Evolutionary conservation across 2,888 invertebrate species (phyloP).

Genomic region (Octonoba sinensis): DNA sequence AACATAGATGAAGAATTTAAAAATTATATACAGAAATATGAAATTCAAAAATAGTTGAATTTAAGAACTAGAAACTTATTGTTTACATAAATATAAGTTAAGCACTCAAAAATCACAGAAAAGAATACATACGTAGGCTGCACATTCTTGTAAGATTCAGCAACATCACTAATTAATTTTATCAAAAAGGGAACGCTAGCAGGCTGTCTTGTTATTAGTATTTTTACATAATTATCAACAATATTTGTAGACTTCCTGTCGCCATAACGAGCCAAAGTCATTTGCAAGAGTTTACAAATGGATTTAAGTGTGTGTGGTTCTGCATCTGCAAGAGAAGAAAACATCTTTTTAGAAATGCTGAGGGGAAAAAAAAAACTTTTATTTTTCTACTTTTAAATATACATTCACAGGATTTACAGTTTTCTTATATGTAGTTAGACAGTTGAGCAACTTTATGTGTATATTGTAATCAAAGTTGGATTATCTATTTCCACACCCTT

Average conservation of each 20-base stretch:
- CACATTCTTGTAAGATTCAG: conserved; percentile 77
- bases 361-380: too few species aligned
- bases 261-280: conserved; percentile 84
- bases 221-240: conserved; percentile 79
- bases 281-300: conserved; percentile 82
- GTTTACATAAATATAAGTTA: not conserved
- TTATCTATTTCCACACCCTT: too few species aligned
- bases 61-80: not conserved
- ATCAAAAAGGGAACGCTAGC: conserved; percentile 80
- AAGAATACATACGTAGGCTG: conserved; percentile 78
- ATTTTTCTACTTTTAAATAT: too few species aligned
- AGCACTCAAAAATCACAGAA: not conserved
- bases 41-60: not conserved
- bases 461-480: too few species aligned
- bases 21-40: too few species aligned
- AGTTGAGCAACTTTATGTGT: too few species aligned
- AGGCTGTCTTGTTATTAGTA: conserved; percentile 78
- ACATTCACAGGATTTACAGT: too few species aligned
- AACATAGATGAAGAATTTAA: too few species aligned
- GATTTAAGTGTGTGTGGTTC: conserved; percentile 83
- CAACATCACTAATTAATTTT: conserved; percentile 77
- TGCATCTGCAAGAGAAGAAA: conserved; percentile 76
- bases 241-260: conserved; percentile 84
- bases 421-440: too few species aligned
- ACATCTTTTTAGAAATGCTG: too few species aligned